Conservation (phyloP, 2,797 vertebrate genomes). For the Danionella dracula region DNA sequence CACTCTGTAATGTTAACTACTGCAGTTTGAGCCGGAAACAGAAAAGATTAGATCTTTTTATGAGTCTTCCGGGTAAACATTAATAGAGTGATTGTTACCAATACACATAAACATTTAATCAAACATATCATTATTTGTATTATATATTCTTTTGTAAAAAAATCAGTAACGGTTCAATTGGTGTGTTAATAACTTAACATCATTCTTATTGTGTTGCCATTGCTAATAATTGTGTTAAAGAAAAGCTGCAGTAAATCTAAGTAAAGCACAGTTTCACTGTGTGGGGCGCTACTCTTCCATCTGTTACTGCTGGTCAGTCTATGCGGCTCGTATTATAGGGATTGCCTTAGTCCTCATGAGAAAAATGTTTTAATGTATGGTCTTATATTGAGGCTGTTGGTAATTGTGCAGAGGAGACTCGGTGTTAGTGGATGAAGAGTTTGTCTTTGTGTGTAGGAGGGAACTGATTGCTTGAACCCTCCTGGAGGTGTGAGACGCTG, state of each 20-base stretch:
- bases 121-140: too few relatives aligned
- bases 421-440: not conserved
- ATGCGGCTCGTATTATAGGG: not conserved
- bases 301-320: constrained; percentile 6
- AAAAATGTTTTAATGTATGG: constrained; percentile 22
- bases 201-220: too few relatives aligned
- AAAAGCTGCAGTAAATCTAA: constrained; percentile 8
- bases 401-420: not conserved
- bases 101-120: too few relatives aligned
- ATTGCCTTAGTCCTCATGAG: not conserved
- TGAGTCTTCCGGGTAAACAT: too few relatives aligned
- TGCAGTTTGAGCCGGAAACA: too few relatives aligned
- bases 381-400: constrained; percentile 2
- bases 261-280: constrained; percentile 34
- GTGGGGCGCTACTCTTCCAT: constrained; percentile 28
- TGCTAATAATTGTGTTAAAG: not conserved
- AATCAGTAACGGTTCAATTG: too few relatives aligned
- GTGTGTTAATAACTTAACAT: too few relatives aligned
- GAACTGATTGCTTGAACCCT: constrained; percentile 33
- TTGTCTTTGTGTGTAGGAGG: constrained; percentile 14
- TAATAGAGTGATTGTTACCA: too few relatives aligned
- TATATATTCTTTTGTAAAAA: too few relatives aligned
- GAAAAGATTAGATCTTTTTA: too few relatives aligned
- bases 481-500: constrained; percentile 33
- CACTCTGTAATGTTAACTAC: too few relatives aligned